Conservation (phyloP, 2,113 vertebrate genomes). For the Lagopus leucura region DNA sequence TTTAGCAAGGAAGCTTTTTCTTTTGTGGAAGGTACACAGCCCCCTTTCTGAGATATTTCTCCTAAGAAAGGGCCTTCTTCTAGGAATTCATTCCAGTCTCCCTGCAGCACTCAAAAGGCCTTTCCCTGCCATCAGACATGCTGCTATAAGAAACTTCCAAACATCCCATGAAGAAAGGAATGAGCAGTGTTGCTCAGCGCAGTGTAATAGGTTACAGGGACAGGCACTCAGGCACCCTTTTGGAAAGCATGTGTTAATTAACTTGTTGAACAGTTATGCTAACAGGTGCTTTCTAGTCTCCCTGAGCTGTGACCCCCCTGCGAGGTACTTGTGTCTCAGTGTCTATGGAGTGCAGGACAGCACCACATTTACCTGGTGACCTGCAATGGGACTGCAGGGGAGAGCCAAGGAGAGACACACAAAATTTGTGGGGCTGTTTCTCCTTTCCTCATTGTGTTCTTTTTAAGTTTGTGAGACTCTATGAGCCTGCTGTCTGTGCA, state of each 20-base stretch:
- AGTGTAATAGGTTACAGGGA: background rate
- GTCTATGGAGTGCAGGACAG: too few species aligned
- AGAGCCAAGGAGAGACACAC: background rate
- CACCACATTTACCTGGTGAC: background rate
- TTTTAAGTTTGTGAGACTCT: background rate
- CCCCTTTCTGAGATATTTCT: background rate
- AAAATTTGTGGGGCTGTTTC: background rate
- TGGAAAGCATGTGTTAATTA: accelerated
- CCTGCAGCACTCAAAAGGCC: background rate
- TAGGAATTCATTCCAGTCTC: background rate
- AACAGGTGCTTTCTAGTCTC: background rate
- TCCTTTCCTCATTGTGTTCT: background rate
- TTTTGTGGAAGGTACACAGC: background rate
- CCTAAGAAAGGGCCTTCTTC: background rate
- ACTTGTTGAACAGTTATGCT: background rate
- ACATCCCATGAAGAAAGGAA: background rate
- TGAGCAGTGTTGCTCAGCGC: background rate
- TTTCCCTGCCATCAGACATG: background rate
- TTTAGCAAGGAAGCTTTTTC: background rate
- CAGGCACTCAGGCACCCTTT: background rate
- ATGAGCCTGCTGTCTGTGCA: background rate
- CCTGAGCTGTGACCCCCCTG: background rate
- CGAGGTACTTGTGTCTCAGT: background rate
- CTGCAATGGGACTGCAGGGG: background rate
- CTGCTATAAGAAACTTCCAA: background rate